Percentiles rank a stretch among this genome's conserved stretches.
These are phyloP conservation scores for Coracopsis vasa DNA, from an alignment of 2,113 vertebrate species.

Conservation along the genomic window DNA sequence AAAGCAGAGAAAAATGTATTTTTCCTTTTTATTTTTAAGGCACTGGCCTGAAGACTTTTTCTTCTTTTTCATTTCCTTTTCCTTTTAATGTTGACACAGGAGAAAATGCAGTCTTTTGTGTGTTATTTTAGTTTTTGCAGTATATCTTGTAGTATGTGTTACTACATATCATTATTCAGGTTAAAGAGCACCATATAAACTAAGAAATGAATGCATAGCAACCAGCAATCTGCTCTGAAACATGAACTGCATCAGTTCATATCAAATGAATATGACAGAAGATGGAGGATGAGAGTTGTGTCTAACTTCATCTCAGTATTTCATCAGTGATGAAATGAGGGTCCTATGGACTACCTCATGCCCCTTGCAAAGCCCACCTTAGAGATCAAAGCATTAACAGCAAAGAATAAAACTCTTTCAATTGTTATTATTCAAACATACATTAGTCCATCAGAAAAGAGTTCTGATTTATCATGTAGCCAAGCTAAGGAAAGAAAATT, in stretches of 20 bases:
- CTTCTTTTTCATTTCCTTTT: neutral
- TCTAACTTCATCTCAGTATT: neutral
- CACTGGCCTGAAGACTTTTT: neutral
- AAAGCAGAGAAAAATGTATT: neutral
- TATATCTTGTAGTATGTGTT: neutral
- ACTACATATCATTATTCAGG: neutral
- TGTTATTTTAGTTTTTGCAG: rapidly evolving
- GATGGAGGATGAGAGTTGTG: neutral
- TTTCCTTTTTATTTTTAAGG: neutral
- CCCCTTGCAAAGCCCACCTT: neutral
- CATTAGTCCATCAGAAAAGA: neutral
- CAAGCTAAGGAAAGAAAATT: neutral
- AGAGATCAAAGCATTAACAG: neutral
- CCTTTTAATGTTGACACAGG: neutral
- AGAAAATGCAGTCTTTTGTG: neutral
- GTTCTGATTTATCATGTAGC: neutral
- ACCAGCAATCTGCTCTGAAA: neutral
- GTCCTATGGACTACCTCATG: neutral
- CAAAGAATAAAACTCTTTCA: neutral
- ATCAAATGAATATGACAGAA: neutral
- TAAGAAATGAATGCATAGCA: neutral
- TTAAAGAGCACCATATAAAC: neutral
- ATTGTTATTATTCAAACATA: neutral
- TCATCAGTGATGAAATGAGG: neutral
- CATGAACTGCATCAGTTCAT: rapidly evolving